phyloP scores from a whole-genome alignment of 37 sponge, comb jelly and placozoan species.

The Beroe forskalii region DNA sequence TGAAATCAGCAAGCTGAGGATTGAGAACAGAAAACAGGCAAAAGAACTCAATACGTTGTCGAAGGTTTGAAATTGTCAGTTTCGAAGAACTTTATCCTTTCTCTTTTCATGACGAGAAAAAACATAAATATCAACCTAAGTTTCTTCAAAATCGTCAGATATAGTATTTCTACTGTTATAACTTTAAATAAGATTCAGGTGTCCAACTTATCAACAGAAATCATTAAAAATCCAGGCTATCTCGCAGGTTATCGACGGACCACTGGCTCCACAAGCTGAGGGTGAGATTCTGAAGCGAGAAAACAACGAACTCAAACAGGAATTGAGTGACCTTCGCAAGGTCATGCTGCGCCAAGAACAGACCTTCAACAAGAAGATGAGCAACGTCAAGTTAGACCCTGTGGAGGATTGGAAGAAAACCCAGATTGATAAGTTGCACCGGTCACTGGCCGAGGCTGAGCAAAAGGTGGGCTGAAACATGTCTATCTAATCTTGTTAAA shows the following conservation, averaged over 20 bases:
- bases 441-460: constrained; percentile 45
- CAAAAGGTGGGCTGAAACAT: constrained; percentile 30
- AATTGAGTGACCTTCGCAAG: constrained; percentile 42
- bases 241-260: constrained; percentile 28
- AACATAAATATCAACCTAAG: too few species aligned
- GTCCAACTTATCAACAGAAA: too few species aligned
- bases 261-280: constrained; percentile 13
- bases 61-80: too few species aligned
- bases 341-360: constrained; percentile 37
- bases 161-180: too few species aligned
- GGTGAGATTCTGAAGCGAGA: constrained; percentile 31
- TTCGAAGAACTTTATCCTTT: too few species aligned
- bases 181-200: too few species aligned
- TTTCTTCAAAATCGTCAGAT: too few species aligned
- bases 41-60: constrained; percentile 50
- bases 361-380: constrained; percentile 35
- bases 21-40: constrained; percentile 58
- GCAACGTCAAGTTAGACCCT: background rate
- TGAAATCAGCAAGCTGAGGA: constrained; percentile 51
- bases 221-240: background rate
- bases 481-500: too few species aligned
- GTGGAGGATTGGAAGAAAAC: constrained; percentile 57
- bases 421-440: constrained; percentile 52
- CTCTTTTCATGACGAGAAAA: too few species aligned
- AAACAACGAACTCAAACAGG: constrained; percentile 38